Conservation (phyloP, 2,797 vertebrate genomes). For the Phoxinus dragarum region DNA sequence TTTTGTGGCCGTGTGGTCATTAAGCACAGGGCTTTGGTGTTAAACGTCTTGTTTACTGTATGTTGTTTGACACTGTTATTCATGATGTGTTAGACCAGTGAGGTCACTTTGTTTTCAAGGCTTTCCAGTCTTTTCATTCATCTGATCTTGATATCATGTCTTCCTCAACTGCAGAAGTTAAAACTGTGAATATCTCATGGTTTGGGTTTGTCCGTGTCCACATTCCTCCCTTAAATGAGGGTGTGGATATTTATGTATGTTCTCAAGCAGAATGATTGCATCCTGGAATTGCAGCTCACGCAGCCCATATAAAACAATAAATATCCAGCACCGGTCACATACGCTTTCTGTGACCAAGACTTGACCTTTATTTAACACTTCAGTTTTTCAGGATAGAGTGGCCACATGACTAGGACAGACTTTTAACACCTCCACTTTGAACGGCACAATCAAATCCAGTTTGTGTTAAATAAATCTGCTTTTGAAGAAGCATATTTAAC, state of each 20-base stretch:
- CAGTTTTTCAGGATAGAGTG: not conserved
- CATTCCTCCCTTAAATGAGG: conserved; percentile 14
- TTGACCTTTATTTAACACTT: conserved; percentile 17
- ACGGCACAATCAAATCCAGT: not conserved
- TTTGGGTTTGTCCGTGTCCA: not conserved
- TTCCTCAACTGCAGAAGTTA: not conserved
- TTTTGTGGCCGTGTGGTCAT: not conserved
- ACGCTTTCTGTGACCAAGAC: not conserved
- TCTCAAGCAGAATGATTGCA: conserved; percentile 50
- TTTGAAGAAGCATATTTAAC: not conserved
- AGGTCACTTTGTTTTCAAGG: conserved; percentile 37
- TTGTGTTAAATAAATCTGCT: not conserved
- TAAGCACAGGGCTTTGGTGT: not conserved
- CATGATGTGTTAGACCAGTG: not conserved
- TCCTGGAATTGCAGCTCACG: conserved; percentile 37
- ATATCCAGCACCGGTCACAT: conserved; percentile 27
- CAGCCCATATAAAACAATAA: conserved; percentile 44
- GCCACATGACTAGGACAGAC: not conserved
- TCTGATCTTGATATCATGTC: not conserved
- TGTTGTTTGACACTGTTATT: not conserved
- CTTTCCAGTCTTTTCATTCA: not conserved
- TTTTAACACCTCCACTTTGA: not conserved
- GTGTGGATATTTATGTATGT: conserved; percentile 49
- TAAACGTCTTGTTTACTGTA: not conserved
- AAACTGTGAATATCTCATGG: conserved; percentile 4